Percentiles rank a stretch among this genome's conserved stretches.
Conservation (phyloP, 2,888 invertebrate species). For the Ptilodon capucinus region DNA sequence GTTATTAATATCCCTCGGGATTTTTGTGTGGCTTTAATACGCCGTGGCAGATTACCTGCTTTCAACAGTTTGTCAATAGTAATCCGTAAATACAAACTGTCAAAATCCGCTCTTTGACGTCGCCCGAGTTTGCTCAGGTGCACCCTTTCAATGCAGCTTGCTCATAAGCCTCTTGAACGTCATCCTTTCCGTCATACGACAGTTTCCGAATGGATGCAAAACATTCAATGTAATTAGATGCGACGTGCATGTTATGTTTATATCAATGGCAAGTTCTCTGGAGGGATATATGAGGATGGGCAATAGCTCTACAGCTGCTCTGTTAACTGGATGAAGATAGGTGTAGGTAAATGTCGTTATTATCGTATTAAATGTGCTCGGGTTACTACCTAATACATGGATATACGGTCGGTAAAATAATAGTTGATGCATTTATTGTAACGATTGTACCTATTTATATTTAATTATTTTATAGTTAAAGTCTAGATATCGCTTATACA, state of each 20-base stretch:
- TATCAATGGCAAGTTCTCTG: too few relatives aligned
- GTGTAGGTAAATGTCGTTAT: too few relatives aligned
- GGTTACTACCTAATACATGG: too few relatives aligned
- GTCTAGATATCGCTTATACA: too few relatives aligned
- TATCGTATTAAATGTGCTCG: too few relatives aligned
- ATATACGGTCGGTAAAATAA: too few relatives aligned
- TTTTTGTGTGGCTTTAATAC: slow-evolving; percentile 48
- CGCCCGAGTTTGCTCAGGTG: slow-evolving; percentile 75
- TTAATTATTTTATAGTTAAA: background rate
- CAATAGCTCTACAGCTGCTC: background rate
- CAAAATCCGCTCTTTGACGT: slow-evolving; percentile 75
- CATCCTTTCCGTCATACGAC: slow-evolving; percentile 27
- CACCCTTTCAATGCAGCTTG: slow-evolving; percentile 50
- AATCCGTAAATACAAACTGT: slow-evolving; percentile 79
- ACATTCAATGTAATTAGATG: slow-evolving; percentile 3
- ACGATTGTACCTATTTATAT: too few relatives aligned
- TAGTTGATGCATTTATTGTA: too few relatives aligned
- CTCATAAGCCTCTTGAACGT: slow-evolving; percentile 56
- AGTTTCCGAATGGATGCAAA: slow-evolving; percentile 18
- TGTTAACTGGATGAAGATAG: too few relatives aligned
- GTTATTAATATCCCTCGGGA: slow-evolving; percentile 47
- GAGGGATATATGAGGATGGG: too few relatives aligned
- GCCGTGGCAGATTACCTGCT: slow-evolving; percentile 69
- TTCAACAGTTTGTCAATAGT: slow-evolving; percentile 72
- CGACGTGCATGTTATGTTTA: background rate